Evolutionary conservation across 2,797 vertebrate species (phyloP), one percentile per base, ranked within the genome.

Genomic region (Mormyrus proboscirostris): DNA sequence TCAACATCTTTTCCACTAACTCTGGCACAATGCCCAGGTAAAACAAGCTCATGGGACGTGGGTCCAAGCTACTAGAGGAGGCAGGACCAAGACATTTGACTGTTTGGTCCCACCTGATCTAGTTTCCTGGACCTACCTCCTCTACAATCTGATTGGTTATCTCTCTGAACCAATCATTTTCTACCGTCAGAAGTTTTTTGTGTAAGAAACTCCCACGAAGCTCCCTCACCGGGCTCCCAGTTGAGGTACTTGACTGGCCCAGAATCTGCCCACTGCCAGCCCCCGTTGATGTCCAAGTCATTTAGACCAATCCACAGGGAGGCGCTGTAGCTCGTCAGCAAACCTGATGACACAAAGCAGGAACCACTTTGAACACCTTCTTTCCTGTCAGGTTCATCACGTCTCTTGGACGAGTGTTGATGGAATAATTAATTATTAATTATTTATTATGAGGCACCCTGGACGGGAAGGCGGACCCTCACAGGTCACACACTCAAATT

Each of bases 181-280:
- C 19, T 57, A 19, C 55, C 19, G 5, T 57, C 51, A 53, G 14
- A 16, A 16, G 4, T 19, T 5, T 55, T 2, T n/a, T n/a, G 53
- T 19, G 53, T 57, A 8, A 22, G 6, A 59, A 59, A 22, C 55
- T 6, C 55, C 55, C n/a, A 2, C 4, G 7, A 22, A 59, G 19
- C 1, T 0, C 2, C 49, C 97, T 96, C 93, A 99, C 99, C 98
- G 86, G 93, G 94, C 93, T 99, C 98, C 99, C 99, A 99, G 96
- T 99, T 99, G 92, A 99, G 97, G 94, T 97, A 99, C 91, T 99
- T 99, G 83, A 99, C 96, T 1, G 99, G 98, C 0, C 98, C 98
- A 49, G 96, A 96, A 95, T 99, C 98, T 0, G 97, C 97, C 98
- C 99, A 99, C 93, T 99, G 99, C 99, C 99, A 99, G 93, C 98